Evolutionary conservation across 2,888 invertebrate genomes (phyloP).

Genomic region (Mythimna ferrago): DNA sequence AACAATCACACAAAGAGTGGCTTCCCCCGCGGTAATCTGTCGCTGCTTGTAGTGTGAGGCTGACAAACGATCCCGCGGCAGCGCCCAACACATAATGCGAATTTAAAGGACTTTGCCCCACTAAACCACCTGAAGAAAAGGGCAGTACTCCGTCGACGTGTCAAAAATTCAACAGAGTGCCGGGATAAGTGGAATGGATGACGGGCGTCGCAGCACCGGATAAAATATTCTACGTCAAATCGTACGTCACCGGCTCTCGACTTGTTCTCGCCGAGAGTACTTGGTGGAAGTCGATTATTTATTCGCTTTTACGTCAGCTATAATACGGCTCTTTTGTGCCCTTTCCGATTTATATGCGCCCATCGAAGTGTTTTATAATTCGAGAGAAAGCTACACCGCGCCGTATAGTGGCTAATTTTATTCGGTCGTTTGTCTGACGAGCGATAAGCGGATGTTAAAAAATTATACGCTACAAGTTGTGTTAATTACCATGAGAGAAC

Average conservation of each 20-base stretch:
- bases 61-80: conserved; percentile 71
- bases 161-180: conserved; percentile 89
- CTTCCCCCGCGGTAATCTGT: conserved; percentile 65
- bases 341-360: conserved; percentile 81
- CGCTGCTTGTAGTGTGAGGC: conserved; percentile 66
- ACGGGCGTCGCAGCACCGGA: conserved; percentile 82
- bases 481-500: neutral
- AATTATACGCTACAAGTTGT: conserved; percentile 5
- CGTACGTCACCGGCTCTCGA: conserved; percentile 89
- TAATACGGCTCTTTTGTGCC: conserved; percentile 83
- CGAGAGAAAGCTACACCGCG: conserved; percentile 58
- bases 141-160: conserved; percentile 83
- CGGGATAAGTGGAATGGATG: conserved; percentile 90
- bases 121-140: conserved; percentile 87
- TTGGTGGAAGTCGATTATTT: conserved; percentile 89
- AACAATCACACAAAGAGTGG: conserved; percentile 54
- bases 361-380: conserved; percentile 75
- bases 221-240: conserved; percentile 90
- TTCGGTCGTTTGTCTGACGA: conserved; percentile 55
- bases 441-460: conserved; percentile 12
- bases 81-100: conserved; percentile 76
- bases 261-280: conserved; percentile 87
- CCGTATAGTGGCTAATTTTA: conserved; percentile 65
- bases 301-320: conserved; percentile 86
- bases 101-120: conserved; percentile 85